A percentile compares a stretch with the other conserved stretches of the same genome.
These are phyloP conservation scores for Sarcophaga peregrina DNA, from an alignment of 1,140 invertebrate genomes.

Conservation along the genomic window DNA sequence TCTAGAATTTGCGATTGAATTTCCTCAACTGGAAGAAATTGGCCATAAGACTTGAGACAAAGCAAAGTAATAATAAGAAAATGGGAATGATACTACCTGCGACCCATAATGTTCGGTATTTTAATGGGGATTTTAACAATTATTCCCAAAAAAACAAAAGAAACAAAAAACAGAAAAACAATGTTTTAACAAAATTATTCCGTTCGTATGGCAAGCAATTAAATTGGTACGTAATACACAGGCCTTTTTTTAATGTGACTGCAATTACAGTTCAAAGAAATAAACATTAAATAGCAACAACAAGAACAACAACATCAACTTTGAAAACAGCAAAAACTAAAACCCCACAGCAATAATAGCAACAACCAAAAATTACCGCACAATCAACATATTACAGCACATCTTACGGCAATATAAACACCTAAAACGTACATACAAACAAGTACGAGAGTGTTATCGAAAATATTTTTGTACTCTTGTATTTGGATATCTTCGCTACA, in stretches of 20 bases:
- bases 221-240: neutral
- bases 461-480: neutral
- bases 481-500: neutral
- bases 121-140: too few relatives aligned
- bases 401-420: neutral
- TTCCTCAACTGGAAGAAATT: too few relatives aligned
- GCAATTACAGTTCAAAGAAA: slow-evolving; percentile 40
- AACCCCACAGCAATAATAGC: slow-evolving; percentile 18
- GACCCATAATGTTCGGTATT: too few relatives aligned
- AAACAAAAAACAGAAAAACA: too few relatives aligned
- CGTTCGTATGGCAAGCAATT: neutral
- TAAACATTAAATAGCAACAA: slow-evolving; percentile 24
- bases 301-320: slow-evolving; percentile 21
- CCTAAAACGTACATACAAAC: neutral
- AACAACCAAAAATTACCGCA: slow-evolving; percentile 58
- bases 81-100: too few relatives aligned
- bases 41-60: too few relatives aligned
- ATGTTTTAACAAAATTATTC: neutral
- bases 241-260: slow-evolving; percentile 23
- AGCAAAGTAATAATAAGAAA: too few relatives aligned
- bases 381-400: slow-evolving; percentile 65
- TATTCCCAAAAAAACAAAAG: too few relatives aligned
- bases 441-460: neutral
- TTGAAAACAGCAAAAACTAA: neutral
- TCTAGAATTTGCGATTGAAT: too few relatives aligned